Evolutionary conservation across 2,888 invertebrate species (phyloP).

Genomic region (Microctonus brassicae): DNA sequence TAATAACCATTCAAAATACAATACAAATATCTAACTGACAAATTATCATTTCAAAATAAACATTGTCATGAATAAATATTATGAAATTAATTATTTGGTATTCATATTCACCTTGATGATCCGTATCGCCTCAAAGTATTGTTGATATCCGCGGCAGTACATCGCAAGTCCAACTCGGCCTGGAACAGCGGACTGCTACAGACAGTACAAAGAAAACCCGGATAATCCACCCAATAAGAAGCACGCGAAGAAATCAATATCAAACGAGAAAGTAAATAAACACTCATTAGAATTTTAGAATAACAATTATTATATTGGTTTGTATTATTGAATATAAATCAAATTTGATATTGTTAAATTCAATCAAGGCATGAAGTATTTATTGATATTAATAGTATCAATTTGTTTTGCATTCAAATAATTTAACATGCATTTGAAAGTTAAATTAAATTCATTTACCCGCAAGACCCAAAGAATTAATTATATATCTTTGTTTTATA

Average conservation of each 20-base stretch:
- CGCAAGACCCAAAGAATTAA: not conserved
- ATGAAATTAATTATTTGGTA: constrained; percentile 17
- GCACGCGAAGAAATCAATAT: constrained; percentile 22
- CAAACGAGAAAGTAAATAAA: constrained; percentile 20
- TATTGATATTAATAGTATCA: not conserved
- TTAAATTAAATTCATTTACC: not conserved
- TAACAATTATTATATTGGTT: not conserved
- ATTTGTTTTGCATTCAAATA: not conserved
- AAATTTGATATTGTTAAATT: not conserved
- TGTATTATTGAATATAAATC: not conserved
- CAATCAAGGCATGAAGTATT: not conserved
- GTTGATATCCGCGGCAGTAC: constrained; percentile 60
- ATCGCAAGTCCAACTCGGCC: constrained; percentile 65
- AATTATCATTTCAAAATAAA: no score
- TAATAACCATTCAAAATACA: not conserved
- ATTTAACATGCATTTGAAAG: not conserved
- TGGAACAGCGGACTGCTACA: constrained; percentile 53
- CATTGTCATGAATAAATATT: not conserved
- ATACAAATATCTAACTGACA: not conserved
- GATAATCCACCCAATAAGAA: constrained; percentile 31
- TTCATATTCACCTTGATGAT: constrained; percentile 61
- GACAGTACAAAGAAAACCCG: constrained; percentile 49
- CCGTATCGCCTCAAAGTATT: constrained; percentile 59
- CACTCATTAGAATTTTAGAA: not conserved
- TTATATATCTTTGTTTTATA: no score